These are phyloP conservation scores for Morelia viridis DNA, from an alignment of 2,797 vertebrate species.

Conservation along the genomic window DNA sequence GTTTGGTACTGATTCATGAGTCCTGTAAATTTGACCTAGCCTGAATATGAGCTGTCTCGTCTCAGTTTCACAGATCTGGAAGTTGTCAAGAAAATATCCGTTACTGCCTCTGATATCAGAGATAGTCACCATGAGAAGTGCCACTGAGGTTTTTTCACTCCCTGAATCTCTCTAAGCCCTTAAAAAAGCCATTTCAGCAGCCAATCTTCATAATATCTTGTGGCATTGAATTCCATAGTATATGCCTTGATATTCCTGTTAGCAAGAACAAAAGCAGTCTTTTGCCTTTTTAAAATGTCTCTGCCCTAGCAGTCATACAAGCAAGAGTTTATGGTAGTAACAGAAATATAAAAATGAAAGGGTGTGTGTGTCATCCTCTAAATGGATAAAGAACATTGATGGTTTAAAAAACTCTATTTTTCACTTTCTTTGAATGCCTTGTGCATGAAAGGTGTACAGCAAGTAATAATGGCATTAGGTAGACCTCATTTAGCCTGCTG, in stretches of 20 bases:
- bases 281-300: neutral
- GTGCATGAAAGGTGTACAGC: neutral
- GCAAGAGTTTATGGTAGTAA: neutral
- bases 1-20: neutral
- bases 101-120: neutral
- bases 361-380: neutral
- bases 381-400: neutral
- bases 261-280: neutral
- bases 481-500: constrained; percentile 34
- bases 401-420: neutral
- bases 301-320: neutral
- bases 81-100: neutral
- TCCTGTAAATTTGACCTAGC: neutral
- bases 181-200: neutral
- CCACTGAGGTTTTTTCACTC: neutral
- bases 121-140: neutral
- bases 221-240: neutral
- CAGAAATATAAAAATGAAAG: neutral
- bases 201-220: neutral
- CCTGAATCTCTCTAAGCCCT: neutral
- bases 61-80: neutral
- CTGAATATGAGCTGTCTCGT: neutral
- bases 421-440: neutral
- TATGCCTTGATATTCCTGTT: neutral
- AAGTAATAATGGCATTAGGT: constrained; percentile 11